Percentiles rank a stretch among this genome's conserved stretches.
Conservation (phyloP, 2,888 invertebrate species). For the Augiades crinisus region DNA sequence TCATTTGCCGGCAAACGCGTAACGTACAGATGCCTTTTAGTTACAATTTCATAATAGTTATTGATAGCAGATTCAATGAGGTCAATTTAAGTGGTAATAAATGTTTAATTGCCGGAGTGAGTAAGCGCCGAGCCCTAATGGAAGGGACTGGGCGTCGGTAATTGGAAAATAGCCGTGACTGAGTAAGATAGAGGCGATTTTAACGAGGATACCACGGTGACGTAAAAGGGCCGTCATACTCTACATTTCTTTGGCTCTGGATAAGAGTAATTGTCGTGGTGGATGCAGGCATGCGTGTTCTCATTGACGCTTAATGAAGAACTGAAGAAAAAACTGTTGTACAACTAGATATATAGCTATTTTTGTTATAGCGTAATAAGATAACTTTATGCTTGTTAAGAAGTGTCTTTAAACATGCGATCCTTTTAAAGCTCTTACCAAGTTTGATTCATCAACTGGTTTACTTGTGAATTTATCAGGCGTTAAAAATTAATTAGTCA, state of each 20-base stretch:
- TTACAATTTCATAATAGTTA: constrained; percentile 4
- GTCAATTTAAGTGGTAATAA: constrained; percentile 54
- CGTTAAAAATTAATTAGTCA: too few relatives aligned
- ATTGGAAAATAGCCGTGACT: constrained; percentile 38
- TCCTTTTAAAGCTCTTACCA: too few relatives aligned
- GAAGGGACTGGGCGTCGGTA: constrained; percentile 40
- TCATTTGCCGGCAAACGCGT: too few relatives aligned
- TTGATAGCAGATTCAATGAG: constrained; percentile 37
- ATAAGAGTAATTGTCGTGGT: background rate
- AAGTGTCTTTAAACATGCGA: too few relatives aligned
- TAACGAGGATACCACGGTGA: constrained; percentile 13
- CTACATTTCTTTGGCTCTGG: background rate
- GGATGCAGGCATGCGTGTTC: background rate
- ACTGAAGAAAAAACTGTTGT: background rate
- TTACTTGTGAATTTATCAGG: too few relatives aligned
- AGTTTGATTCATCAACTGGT: too few relatives aligned
- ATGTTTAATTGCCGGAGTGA: constrained; percentile 49
- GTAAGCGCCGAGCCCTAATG: constrained; percentile 49
- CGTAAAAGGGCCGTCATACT: background rate
- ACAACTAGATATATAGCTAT: too few relatives aligned
- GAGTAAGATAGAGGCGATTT: constrained; percentile 20
- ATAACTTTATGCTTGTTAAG: too few relatives aligned
- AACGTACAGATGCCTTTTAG: constrained; percentile 2
- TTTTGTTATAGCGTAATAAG: too few relatives aligned
- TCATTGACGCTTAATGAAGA: background rate